Evolutionary conservation across 2,888 invertebrate genomes (phyloP), one percentile per base, ranked within the genome.

Genomic region (Leptura quadrifasciata): DNA sequence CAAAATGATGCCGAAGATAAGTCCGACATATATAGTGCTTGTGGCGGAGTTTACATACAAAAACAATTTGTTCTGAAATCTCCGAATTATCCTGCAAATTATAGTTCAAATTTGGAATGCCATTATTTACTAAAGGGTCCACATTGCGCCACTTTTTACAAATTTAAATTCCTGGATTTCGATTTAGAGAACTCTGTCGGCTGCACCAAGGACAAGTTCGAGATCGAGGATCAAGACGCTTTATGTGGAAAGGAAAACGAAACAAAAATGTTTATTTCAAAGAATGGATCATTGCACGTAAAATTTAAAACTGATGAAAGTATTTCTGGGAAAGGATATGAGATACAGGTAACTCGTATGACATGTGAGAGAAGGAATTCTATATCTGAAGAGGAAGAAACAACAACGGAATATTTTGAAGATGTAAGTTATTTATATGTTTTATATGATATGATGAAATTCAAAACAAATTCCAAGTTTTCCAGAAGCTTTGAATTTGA

Each of bases 91-190:
- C 92, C 92, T 0, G 83, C 86, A 31, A 86, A 87, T 55, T 91
- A 91, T 86, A 87, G 90, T 0, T 74, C 84, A 2, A 88, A 90
- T 76, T 82, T 86, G 2, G 82, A 88, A 65, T 93, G 93, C 82
- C 87, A 90, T 78, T 92, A 91, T 80, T 87, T 88, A 4, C 83
- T 93, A 24, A 90, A 90, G 74, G 91, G 91, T 0, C 88, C 86
- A 0, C 80, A 87, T 6, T 92, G 92, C 78, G 88, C 90, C 15
- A 90, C 90, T 64, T 87, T 89, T 63, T 92, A 91, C 82, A 90
- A 91, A 76, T 87, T 93, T 35, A 90, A 91, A 81, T 92, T 93
- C 82, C 83, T 92, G 57, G 91, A 92, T 83, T 93, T 93, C 80
- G 84, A 89, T 74, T 77, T 93, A 55, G 89, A 90, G 80, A 76